These are phyloP conservation scores for Apogon talboti DNA, from an alignment of 2,797 vertebrate species.

Conservation along the genomic window DNA sequence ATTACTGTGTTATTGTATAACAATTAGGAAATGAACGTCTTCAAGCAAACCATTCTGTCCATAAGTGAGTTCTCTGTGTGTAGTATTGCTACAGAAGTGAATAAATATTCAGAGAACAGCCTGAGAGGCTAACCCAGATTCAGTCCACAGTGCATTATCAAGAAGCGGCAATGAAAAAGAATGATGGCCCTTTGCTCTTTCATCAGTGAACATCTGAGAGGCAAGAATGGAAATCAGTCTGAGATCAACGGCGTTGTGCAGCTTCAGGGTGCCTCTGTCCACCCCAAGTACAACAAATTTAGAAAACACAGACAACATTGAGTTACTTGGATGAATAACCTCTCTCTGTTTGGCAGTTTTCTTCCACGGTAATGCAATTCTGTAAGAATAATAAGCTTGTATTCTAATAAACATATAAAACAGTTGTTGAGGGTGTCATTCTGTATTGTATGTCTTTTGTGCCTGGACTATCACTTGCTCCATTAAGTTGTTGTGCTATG, in stretches of 20 bases:
- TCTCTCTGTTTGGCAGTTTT: neutral
- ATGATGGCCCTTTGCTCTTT: conserved; percentile 44
- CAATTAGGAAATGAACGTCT: conserved; percentile 17
- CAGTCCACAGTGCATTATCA: conserved; percentile 44
- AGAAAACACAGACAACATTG: neutral
- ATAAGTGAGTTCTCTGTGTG: conserved; percentile 39
- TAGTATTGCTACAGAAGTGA: conserved; percentile 34
- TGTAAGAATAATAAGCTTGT: neutral
- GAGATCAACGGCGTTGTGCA: conserved; percentile 36
- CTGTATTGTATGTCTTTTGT: too few relatives aligned
- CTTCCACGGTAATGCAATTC: neutral
- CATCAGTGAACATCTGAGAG: conserved; percentile 48
- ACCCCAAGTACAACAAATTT: neutral
- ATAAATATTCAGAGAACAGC: conserved; percentile 27
- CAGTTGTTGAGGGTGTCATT: too few relatives aligned
- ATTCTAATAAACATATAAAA: neutral
- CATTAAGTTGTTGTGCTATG: too few relatives aligned
- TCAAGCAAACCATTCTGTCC: conserved; percentile 16
- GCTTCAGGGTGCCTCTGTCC: conserved; percentile 18
- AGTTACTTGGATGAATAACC: neutral
- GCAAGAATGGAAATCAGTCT: conserved; percentile 48
- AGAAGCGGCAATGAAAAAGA: conserved; percentile 45
- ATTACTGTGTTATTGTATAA: conserved; percentile 7
- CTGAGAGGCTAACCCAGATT: conserved; percentile 30
- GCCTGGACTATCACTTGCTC: too few relatives aligned